Conservation (phyloP, 2,888 invertebrate species). For the Autographa pulchrina region DNA sequence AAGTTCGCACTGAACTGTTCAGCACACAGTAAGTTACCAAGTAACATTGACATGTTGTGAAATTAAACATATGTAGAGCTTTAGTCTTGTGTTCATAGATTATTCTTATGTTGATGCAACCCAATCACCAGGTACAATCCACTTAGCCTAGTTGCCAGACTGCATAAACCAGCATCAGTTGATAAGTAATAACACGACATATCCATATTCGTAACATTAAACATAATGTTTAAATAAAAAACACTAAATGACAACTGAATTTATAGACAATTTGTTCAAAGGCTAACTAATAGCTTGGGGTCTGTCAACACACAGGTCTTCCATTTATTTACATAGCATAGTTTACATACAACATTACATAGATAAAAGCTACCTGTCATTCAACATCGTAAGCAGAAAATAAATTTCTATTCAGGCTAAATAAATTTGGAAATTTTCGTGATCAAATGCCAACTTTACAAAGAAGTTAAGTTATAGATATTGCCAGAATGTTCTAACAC, state of each 20-base stretch:
- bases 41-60: conserved; percentile 73
- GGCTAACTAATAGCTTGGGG: conserved; percentile 53
- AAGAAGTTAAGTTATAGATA: conserved; percentile 29
- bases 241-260: conserved; percentile 39
- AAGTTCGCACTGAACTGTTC: conserved; percentile 77
- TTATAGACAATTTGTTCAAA: conserved; percentile 64
- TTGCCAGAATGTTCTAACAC: conserved; percentile 59
- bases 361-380: conserved; percentile 53
- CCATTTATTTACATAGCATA: conserved; percentile 67
- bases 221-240: conserved; percentile 39
- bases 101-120: conserved; percentile 36
- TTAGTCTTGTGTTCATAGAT: conserved; percentile 41
- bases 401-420: conserved; percentile 30
- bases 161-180: conserved; percentile 14
- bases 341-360: conserved; percentile 59
- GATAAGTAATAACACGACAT: conserved; percentile 30
- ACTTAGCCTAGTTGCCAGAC: conserved; percentile 21
- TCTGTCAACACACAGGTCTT: conserved; percentile 54
- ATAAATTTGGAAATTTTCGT: conserved; percentile 23
- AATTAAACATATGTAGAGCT: conserved; percentile 61
- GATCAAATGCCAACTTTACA: conserved; percentile 38
- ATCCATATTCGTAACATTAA: conserved; percentile 18
- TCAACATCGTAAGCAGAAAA: conserved; percentile 44
- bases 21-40: conserved; percentile 76
- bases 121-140: conserved; percentile 29